A percentile compares a stretch with the other conserved stretches of the same genome.
These are phyloP conservation scores for Fragum whitleyi DNA, from an alignment of 2,888 invertebrate genomes.

Conservation along the genomic window DNA sequence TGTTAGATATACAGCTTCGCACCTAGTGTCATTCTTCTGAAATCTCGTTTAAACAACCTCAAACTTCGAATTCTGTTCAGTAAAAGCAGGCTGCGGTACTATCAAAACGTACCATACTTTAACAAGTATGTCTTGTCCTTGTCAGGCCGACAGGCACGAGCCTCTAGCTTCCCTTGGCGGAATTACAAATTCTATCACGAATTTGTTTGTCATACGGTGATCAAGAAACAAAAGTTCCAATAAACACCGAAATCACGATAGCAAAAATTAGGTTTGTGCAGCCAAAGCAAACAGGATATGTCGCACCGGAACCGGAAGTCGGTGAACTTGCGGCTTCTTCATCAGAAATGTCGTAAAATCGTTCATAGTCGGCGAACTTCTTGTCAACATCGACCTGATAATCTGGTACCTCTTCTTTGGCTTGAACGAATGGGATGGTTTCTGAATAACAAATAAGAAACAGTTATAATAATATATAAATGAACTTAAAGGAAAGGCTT, in stretches of 20 bases:
- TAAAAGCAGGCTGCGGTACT: too few species aligned
- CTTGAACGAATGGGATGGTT: conserved; percentile 43
- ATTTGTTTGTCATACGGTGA: background rate
- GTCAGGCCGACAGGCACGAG: too few species aligned
- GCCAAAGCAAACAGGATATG: background rate
- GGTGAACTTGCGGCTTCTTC: background rate
- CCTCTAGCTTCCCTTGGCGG: background rate
- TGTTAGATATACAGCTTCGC: too few species aligned
- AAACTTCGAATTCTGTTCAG: too few species aligned
- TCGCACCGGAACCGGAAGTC: conserved; percentile 15
- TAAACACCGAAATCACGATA: background rate
- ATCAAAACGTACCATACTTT: too few species aligned
- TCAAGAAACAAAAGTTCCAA: background rate
- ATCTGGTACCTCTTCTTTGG: conserved; percentile 42
- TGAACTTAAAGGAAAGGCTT: too few species aligned
- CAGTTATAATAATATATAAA: too few species aligned
- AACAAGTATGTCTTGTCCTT: too few species aligned
- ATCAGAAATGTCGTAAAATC: too few species aligned
- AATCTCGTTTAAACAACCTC: too few species aligned
- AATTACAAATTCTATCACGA: background rate
- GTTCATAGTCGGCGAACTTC: too few species aligned
- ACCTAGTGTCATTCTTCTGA: too few species aligned
- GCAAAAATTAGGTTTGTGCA: background rate
- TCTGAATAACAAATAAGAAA: conserved; percentile 33
- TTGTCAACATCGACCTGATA: conserved; percentile 48